Conservation (phyloP, 2,113 vertebrate genomes). For the Ursus arctos region DNA sequence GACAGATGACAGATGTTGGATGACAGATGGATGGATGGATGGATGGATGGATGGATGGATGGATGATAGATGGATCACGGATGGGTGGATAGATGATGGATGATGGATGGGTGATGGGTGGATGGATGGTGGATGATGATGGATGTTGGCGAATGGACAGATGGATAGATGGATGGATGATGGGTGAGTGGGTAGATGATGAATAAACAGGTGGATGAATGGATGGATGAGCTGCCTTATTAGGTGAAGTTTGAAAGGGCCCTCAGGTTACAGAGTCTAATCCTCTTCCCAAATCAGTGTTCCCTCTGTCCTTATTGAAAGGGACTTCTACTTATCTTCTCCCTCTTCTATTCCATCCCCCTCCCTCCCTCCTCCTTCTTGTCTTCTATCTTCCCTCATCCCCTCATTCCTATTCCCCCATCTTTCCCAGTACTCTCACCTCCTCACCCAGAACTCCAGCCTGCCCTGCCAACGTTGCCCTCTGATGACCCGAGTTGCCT, state of each 20-base stretch:
- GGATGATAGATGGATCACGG: too few species aligned
- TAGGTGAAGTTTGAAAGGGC: too few species aligned
- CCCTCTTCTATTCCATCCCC: accelerated
- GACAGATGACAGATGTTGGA: background rate
- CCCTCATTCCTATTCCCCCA: background rate
- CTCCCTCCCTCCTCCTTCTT: too few species aligned
- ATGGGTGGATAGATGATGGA: background rate
- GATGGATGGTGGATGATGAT: background rate
- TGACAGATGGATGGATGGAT: too few species aligned
- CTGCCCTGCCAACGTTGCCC: too few species aligned
- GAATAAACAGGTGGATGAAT: background rate
- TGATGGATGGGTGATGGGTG: background rate
- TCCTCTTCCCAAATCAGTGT: background rate
- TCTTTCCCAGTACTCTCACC: background rate
- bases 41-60: background rate
- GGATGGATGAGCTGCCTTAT: background rate
- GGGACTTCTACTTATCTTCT: accelerated
- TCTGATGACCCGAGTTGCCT: background rate
- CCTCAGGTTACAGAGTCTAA: background rate
- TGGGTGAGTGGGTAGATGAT: background rate
- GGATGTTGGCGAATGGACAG: too few species aligned
- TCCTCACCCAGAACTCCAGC: too few species aligned
- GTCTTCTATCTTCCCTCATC: accelerated
- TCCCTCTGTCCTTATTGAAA: accelerated
- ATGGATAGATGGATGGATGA: background rate